phyloP scores from a whole-genome alignment of 2,888 invertebrate genomes.

The Rosalia funebris region DNA sequence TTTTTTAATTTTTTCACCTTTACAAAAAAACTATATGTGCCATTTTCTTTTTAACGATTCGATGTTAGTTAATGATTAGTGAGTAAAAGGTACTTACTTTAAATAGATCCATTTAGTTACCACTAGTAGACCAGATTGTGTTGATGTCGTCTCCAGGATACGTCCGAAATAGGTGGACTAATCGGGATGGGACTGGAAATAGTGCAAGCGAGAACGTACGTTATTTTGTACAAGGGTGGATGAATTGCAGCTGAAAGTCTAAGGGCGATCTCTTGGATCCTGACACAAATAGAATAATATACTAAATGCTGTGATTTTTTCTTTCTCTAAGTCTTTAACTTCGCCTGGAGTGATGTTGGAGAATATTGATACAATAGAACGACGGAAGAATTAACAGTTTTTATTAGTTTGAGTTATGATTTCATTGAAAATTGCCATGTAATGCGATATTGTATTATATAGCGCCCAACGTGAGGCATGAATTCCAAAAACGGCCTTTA shows the following conservation, averaged over 20 bases:
- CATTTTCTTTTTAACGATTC: conserved; percentile 33
- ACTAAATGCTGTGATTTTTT: conserved; percentile 4
- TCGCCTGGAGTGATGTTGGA: neutral
- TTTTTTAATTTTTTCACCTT: conserved; percentile 32
- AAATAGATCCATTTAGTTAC: conserved; percentile 16
- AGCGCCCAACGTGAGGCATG: neutral
- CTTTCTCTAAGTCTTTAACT: neutral
- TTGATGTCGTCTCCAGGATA: neutral
- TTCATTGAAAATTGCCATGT: no score
- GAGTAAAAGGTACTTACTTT: conserved; percentile 4
- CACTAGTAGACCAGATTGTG: conserved; percentile 1
- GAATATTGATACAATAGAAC: neutral
- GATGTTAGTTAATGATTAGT: conserved; percentile 1
- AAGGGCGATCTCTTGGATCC: neutral
- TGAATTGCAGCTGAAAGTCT: neutral
- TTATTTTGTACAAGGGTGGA: neutral
- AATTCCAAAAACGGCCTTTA: no score
- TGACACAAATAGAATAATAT: neutral
- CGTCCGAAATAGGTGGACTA: neutral
- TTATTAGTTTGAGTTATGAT: no score
- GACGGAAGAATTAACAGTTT: neutral
- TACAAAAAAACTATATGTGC: conserved; percentile 37
- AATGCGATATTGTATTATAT: no score
- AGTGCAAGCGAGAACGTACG: neutral
- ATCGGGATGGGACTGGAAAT: neutral